Percentiles rank a stretch among this genome's conserved stretches.
phyloP scores from a whole-genome alignment of 1,140 invertebrate species.

The Drosophila micromelanica region DNA sequence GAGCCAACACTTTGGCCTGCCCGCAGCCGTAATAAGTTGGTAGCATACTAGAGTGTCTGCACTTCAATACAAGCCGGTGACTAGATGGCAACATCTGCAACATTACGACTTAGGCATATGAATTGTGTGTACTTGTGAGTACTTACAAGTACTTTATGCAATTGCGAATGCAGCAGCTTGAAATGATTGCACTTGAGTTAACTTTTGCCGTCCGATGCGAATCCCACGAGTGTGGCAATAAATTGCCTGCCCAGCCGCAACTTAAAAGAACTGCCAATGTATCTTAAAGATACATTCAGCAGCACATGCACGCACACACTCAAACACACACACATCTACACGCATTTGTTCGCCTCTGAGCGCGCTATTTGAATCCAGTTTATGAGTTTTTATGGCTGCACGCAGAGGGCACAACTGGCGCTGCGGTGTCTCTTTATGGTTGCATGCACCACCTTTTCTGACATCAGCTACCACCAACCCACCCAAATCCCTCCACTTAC shows the following conservation, averaged over 20 bases:
- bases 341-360: constrained; percentile 34
- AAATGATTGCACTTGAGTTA: constrained; percentile 66
- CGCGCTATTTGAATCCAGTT: constrained; percentile 35
- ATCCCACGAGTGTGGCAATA: constrained; percentile 23
- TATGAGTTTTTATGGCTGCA: constrained; percentile 55
- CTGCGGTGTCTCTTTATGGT: constrained; percentile 41
- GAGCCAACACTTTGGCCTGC: neutral
- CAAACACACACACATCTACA: constrained; percentile 28
- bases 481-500: neutral
- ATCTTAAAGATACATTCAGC: constrained; percentile 52
- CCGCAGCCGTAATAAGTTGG: constrained; percentile 2
- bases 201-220: constrained; percentile 25
- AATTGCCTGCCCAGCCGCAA: constrained; percentile 19
- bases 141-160: constrained; percentile 38
- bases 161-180: constrained; percentile 69
- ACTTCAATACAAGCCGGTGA: constrained; percentile 8
- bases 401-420: constrained; percentile 22
- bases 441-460: constrained; percentile 34
- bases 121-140: constrained; percentile 34
- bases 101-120: constrained; percentile 42
- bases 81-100: constrained; percentile 48
- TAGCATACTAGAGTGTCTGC: constrained; percentile 6
- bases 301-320: constrained; percentile 20
- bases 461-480: neutral
- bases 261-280: constrained; percentile 53